Evolutionary conservation across 1,140 invertebrate species (phyloP).

Genomic region (Dreissena polymorpha): DNA sequence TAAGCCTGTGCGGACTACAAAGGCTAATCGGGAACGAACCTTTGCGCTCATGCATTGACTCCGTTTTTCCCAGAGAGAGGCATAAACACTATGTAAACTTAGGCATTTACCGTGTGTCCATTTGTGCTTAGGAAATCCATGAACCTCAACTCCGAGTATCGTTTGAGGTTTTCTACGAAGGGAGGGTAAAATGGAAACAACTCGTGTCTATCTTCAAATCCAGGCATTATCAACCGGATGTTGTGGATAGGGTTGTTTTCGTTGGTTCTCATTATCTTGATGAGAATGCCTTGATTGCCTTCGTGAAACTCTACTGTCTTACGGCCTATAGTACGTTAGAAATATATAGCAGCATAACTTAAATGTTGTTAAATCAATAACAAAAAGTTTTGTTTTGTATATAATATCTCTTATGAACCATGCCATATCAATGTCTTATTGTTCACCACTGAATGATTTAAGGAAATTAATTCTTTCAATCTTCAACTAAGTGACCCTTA

Average conservation of each 20-base stretch:
- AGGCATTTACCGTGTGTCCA: slow-evolving; percentile 55
- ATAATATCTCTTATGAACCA: too few species aligned
- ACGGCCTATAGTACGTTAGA: slow-evolving; percentile 42
- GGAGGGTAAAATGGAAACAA: slow-evolving; percentile 67
- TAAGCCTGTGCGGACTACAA: too few species aligned
- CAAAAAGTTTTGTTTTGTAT: too few species aligned
- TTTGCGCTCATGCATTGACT: too few species aligned
- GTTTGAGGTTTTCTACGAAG: slow-evolving; percentile 63
- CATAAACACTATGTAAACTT: not conserved
- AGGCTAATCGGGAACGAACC: not conserved
- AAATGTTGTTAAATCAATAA: too few species aligned
- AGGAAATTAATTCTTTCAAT: too few species aligned
- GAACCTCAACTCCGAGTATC: slow-evolving; percentile 64
- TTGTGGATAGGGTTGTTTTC: slow-evolving; percentile 64
- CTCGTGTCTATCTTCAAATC: slow-evolving; percentile 65
- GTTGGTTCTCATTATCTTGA: slow-evolving; percentile 62
- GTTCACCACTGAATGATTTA: too few species aligned
- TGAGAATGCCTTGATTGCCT: slow-evolving; percentile 56
- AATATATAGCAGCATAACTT: not conserved
- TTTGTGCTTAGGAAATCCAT: slow-evolving; percentile 69
- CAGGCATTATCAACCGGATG: slow-evolving; percentile 63
- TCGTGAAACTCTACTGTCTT: slow-evolving; percentile 59
- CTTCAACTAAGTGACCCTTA: too few species aligned
- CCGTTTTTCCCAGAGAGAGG: too few species aligned
- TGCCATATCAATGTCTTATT: too few species aligned